A percentile compares a stretch with the other conserved stretches of the same genome.
Evolutionary conservation across 2,797 vertebrate species (phyloP).

Genomic region (Sebastiscus tertius): DNA sequence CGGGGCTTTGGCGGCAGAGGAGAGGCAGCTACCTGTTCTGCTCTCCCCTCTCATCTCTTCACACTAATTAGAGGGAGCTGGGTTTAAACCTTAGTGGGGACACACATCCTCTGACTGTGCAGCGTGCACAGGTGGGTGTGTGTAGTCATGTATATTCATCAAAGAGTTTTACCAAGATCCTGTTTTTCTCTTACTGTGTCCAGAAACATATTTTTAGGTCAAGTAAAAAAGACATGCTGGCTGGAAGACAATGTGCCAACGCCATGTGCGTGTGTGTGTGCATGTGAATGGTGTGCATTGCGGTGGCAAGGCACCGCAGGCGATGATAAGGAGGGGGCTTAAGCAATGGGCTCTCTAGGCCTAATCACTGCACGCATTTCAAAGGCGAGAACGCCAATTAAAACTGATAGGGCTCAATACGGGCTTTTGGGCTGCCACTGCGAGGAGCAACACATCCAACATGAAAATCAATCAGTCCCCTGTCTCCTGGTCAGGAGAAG

Average conservation of each 20-base stretch:
- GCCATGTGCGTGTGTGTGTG: background rate
- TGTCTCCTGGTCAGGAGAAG: conserved; percentile 52
- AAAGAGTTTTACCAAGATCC: conserved; percentile 32
- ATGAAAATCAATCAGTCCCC: conserved; percentile 70
- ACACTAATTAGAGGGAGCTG: conserved; percentile 73
- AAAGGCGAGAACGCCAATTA: conserved; percentile 82
- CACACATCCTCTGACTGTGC: conserved; percentile 38
- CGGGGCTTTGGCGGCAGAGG: conserved; percentile 61
- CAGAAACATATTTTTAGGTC: conserved; percentile 49
- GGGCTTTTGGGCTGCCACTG: conserved; percentile 74
- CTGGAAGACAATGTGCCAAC: conserved; percentile 7
- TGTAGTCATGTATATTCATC: conserved; percentile 27
- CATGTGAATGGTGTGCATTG: conserved; percentile 33
- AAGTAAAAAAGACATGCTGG: conserved; percentile 4
- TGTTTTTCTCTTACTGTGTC: conserved; percentile 37
- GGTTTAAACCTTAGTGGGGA: conserved; percentile 60
- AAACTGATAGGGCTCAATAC: conserved; percentile 81
- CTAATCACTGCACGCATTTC: conserved; percentile 81
- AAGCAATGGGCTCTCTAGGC: conserved; percentile 66
- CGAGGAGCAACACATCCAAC: conserved; percentile 64
- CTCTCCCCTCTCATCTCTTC: conserved; percentile 73
- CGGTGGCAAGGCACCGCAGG: conserved; percentile 62
- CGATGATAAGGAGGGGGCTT: conserved; percentile 76
- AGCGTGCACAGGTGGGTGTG: conserved; percentile 21
- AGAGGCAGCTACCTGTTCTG: conserved; percentile 65